A percentile compares a stretch with the other conserved stretches of the same genome.
Conservation (phyloP, 2,113 vertebrate genomes). For the Sciurus niger region DNA sequence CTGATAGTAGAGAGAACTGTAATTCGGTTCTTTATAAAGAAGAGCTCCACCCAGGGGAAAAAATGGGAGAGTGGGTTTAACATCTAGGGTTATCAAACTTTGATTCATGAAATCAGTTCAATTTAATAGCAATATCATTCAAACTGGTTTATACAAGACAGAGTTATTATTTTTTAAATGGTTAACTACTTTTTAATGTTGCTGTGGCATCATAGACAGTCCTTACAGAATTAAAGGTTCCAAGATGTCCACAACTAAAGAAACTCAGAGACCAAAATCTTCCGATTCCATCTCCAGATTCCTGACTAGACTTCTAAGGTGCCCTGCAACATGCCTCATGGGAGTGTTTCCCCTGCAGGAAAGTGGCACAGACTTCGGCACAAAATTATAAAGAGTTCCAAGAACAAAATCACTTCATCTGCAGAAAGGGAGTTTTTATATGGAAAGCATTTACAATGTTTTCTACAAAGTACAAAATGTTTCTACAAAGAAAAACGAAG, state of each 20-base stretch:
- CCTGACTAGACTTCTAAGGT: conserved; percentile 27
- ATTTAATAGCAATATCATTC: conserved; percentile 42
- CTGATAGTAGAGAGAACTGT: conserved; percentile 27
- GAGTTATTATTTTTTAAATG: conserved; percentile 4
- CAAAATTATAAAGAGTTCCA: conserved; percentile 38
- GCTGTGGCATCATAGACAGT: conserved; percentile 14
- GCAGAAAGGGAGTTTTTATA: conserved; percentile 67
- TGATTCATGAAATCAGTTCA: conserved; percentile 41
- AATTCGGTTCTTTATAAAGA: conserved; percentile 57
- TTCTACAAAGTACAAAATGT: conserved; percentile 73
- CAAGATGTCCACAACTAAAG: neutral
- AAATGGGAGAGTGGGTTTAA: neutral
- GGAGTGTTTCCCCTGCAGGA: conserved; percentile 21
- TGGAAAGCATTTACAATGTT: conserved; percentile 57
- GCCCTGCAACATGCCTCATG: conserved; percentile 1
- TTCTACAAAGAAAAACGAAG: conserved; percentile 66
- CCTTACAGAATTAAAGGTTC: conserved; percentile 21
- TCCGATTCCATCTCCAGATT: conserved; percentile 40
- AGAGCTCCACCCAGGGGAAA: neutral
- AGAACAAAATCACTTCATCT: conserved; percentile 66
- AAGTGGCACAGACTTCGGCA: conserved; percentile 52
- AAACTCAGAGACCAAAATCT: conserved; percentile 6
- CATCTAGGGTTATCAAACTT: conserved; percentile 34
- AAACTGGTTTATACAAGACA: neutral
- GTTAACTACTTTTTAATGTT: conserved; percentile 52